Evolutionary conservation across 2,797 vertebrate species (phyloP), one percentile per base, ranked within the genome.

Genomic region (Halcyon leucocephala): DNA sequence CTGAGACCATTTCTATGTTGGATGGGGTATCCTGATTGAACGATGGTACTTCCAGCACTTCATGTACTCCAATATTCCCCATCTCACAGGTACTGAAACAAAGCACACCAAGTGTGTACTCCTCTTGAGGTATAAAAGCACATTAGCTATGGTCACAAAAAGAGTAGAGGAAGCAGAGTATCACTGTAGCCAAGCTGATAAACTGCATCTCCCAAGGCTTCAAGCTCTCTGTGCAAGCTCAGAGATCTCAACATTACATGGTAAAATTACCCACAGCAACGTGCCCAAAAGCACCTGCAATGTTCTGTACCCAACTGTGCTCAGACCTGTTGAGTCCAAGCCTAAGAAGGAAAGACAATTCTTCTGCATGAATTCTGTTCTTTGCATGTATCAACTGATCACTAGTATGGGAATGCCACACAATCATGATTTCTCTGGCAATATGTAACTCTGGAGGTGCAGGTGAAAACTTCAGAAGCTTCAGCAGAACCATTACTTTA

Each of bases 401-500:
- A 7, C 24, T 20, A 49, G 7, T 49, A 35, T 4, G 37, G 25
- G 25, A 55, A 57, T 31, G 15, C 52, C 37, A 22, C 16, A 33
- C 31, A 42, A 37, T 4, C 29, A 2, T 5, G 18, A n/a, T 25
- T 58, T 54, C 72, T 60, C 49, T 7, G 8, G 31, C 33, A 65
- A 26, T 4, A 60, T 2, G 9, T 58, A 65, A 54, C 42, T 25
- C 42, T 5, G 20, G 41, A 41, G 82, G 58, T 61, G 70, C 25
- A n/a, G 29, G 41, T 0, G 39, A 55, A 44, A 89, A 25, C 24
- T 92, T 77, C 80, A 90, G 37, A 48, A 89, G n/a, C 26, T 92
- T 77, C 78, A 90, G 35, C 48, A 86, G 54, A 90, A 72, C 55
- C 19, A 41, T 72, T 94, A 79, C 48, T 95, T 84, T 80, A 64